Conservation (phyloP, 2,797 vertebrate genomes). For the Syngnathus rostellatus region DNA sequence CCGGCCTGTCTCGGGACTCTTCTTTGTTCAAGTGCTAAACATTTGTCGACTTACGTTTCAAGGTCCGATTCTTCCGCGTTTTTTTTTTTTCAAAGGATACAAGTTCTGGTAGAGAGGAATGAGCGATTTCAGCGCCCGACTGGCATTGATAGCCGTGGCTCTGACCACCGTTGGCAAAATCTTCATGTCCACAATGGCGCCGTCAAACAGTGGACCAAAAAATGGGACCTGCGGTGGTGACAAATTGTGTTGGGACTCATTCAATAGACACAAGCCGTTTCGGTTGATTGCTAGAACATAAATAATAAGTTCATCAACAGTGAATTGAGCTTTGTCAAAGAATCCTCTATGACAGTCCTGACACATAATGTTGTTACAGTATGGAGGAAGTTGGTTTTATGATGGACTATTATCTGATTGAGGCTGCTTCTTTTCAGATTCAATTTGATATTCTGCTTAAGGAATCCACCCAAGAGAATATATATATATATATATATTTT, state of each 20-base stretch:
- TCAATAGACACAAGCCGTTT: neutral
- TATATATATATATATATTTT: too few relatives aligned
- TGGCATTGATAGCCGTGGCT: conserved; percentile 97
- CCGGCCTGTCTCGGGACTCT: neutral
- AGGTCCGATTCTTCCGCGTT: neutral
- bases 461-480: conserved; percentile 58
- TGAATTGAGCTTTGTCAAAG: conserved; percentile 1
- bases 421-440: conserved; percentile 37
- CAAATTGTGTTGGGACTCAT: neutral
- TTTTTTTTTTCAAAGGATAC: conserved; percentile 78
- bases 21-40: neutral
- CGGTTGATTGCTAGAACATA: neutral
- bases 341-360: conserved; percentile 6
- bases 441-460: conserved; percentile 48
- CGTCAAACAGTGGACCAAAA: conserved; percentile 96
- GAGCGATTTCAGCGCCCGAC: conserved; percentile 91
- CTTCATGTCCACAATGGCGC: conserved; percentile 94
- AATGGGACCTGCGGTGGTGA: conserved; percentile 80
- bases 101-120: conserved; percentile 98
- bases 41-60: conserved; percentile 20
- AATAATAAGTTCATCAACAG: neutral
- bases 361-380: neutral
- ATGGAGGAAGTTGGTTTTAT: conserved; percentile 11
- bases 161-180: conserved; percentile 93
- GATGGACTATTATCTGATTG: conserved; percentile 27